phyloP scores from a whole-genome alignment of 2,888 invertebrate genomes.

The Hirtodrosophila trivittata region DNA sequence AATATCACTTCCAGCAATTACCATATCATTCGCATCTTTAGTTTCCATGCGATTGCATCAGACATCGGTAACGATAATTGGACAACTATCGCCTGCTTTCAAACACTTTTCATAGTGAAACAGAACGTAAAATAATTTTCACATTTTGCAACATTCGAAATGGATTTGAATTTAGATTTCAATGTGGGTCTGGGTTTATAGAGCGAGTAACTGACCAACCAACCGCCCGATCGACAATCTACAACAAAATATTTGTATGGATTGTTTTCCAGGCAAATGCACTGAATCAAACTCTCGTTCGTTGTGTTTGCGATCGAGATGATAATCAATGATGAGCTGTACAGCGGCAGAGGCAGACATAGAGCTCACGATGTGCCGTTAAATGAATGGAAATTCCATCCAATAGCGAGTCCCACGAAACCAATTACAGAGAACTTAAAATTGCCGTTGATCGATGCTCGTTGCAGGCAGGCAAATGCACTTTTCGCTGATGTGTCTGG shows the following conservation, averaged over 20 bases:
- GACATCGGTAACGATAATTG: no score
- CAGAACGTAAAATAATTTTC: no score
- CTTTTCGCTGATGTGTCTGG: conserved; percentile 64
- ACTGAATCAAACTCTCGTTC: conserved; percentile 69
- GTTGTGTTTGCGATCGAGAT: conserved; percentile 55
- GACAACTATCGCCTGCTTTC: no score
- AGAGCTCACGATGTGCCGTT: conserved; percentile 57
- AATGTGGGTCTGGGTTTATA: background rate
- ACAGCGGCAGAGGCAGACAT: conserved; percentile 24
- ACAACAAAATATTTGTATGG: conserved; percentile 25
- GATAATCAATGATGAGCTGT: conserved; percentile 56
- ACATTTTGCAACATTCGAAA: no score
- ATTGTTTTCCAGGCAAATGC: conserved; percentile 59
- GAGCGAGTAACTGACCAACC: no score
- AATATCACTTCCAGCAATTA: no score
- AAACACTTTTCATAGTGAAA: no score
- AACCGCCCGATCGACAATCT: no score
- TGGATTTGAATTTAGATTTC: background rate
- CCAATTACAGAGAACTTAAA: conserved; percentile 51
- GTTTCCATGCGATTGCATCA: no score
- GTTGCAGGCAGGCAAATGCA: conserved; percentile 37
- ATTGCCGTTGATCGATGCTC: conserved; percentile 31
- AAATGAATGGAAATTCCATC: conserved; percentile 75
- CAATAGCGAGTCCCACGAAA: conserved; percentile 48
- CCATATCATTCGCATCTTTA: no score